Evolutionary conservation across 2,797 vertebrate genomes (phyloP).

Genomic region (Betta splendens): DNA sequence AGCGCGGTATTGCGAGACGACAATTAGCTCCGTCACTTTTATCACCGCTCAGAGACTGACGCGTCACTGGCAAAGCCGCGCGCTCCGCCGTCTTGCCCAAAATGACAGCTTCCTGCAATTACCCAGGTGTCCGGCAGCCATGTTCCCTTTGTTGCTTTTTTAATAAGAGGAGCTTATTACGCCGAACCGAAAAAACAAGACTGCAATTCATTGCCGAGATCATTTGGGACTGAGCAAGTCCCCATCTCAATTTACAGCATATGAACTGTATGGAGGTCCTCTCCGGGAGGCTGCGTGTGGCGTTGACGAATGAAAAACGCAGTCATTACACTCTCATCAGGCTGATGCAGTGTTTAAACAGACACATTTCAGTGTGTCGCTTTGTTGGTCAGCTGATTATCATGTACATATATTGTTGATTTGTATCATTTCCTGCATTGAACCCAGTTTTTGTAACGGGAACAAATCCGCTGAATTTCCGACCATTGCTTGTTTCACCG

Average conservation of each 20-base stretch:
- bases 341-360: conserved; percentile 18
- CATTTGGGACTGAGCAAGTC: conserved; percentile 24
- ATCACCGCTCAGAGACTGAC: conserved; percentile 34
- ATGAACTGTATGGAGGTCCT: conserved; percentile 27
- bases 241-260: conserved; percentile 40
- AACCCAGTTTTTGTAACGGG: not conserved
- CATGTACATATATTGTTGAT: not conserved
- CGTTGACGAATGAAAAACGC: conserved; percentile 16
- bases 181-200: conserved; percentile 21
- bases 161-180: conserved; percentile 44
- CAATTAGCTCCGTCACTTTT: conserved; percentile 64
- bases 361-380: not conserved
- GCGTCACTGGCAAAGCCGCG: conserved; percentile 39
- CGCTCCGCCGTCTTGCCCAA: conserved; percentile 11
- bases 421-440: not conserved
- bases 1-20: conserved; percentile 26
- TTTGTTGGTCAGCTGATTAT: conserved; percentile 5
- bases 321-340: conserved; percentile 26
- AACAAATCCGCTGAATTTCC: conserved; percentile 50
- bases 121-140: conserved; percentile 49
- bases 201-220: conserved; percentile 32
- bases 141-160: conserved; percentile 47
- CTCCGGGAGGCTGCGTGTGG: conserved; percentile 19
- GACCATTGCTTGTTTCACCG: conserved; percentile 53
- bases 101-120: conserved; percentile 57